Evolutionary conservation across 1,140 invertebrate genomes (phyloP), one percentile per base, ranked within the genome.

Genomic region (Trypoxylus dichotomus): DNA sequence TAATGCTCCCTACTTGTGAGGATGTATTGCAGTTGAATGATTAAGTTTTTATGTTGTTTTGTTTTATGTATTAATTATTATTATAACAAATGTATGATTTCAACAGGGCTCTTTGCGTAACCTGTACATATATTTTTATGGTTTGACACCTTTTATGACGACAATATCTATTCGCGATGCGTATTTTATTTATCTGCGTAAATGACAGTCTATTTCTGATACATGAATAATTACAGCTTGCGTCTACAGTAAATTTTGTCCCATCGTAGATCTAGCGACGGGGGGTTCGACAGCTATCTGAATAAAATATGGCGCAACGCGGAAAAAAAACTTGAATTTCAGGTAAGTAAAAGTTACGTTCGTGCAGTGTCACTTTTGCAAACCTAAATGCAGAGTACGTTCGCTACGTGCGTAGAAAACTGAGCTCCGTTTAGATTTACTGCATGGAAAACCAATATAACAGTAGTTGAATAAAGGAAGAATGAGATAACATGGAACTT

Each of bases 251-350:
- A 68, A 68, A 68, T 68, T 68, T 8, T 29, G 60, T 68, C 7
- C 60, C 60, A 10, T 68, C 24, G 24, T 27, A 10, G 27, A 68
- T 68, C 24, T 68, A 68, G 24, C 27, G 60, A 68, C 60, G 60
- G 60, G 60, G 21, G 60, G 24, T 68, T 68, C 24, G 60, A 68
- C 27, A 68, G 24, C 60, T 13, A 68, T 68, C 60, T 68, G 60
- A 68, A 68, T 68, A 68, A 68, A 68, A 68, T 68, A 68, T 68
- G 60, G 24, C 60, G 60, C 60, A 68, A 29, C 11, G 60, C 60
- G 60, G 60, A 29, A 68, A 68, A 68, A 68, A 10, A 24, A 68
- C 60, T 68, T 68, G 60, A 68, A 68, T 29, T 68, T 68, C 60
- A 68, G 60, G 60, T 68, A 8, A 15, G 24, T 24, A 24, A 24